These are phyloP conservation scores for Pseudochaenichthys georgianus DNA, from an alignment of 2,797 vertebrate genomes.

Conservation along the genomic window DNA sequence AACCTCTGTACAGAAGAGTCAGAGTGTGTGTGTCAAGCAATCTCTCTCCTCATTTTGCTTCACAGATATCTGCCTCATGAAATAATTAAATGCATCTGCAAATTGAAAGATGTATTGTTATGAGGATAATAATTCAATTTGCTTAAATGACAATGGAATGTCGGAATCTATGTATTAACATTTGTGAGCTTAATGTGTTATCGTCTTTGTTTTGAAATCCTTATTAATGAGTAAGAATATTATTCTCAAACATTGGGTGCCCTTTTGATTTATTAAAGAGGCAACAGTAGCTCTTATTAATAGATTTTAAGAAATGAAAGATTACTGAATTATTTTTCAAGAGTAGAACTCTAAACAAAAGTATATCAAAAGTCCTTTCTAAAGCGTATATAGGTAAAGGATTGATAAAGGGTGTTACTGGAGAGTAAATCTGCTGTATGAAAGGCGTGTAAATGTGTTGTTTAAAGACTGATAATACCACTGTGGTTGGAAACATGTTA, in stretches of 20 bases:
- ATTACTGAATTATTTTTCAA: not conserved
- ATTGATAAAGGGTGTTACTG: not conserved
- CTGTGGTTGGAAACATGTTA: not conserved
- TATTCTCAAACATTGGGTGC: not conserved
- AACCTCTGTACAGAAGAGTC: not conserved
- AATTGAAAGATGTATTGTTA: not conserved
- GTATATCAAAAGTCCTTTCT: not conserved
- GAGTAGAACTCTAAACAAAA: not conserved
- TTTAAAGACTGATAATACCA: not conserved
- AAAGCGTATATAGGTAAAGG: not conserved
- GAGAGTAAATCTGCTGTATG: not conserved
- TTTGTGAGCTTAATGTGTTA: not conserved
- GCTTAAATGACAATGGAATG: not conserved
- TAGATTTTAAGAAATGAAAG: not conserved
- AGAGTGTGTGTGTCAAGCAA: not conserved
- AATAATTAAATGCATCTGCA: not conserved
- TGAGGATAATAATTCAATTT: not conserved
- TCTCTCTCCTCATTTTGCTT: not conserved
- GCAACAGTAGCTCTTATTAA: not conserved
- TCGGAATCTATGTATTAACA: not conserved
- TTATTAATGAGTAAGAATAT: not conserved
- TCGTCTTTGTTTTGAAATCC: not conserved
- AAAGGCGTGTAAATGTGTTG: not conserved
- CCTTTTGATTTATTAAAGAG: not conserved
- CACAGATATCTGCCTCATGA: not conserved